phyloP scores from a whole-genome alignment of 2,113 vertebrate genomes.

The Peromyscus maniculatus region DNA sequence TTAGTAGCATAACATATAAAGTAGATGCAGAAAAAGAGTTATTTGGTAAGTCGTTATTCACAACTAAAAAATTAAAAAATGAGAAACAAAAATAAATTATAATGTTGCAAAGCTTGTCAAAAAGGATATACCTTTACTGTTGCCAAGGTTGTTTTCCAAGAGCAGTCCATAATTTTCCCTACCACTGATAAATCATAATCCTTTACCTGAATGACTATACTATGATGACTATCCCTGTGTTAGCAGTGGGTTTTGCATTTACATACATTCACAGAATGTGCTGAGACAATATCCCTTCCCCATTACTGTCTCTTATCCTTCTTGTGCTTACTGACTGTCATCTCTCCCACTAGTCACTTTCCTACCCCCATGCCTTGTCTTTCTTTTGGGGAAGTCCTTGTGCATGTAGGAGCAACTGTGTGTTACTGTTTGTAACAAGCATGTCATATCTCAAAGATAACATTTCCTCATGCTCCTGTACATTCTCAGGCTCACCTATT shows the following conservation, averaged over 20 bases:
- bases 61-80: not conserved
- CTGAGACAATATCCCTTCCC: not conserved
- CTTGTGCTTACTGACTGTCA: not conserved
- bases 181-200: not conserved
- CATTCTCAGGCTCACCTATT: not conserved
- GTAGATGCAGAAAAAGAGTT: not conserved
- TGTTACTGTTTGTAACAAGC: not conserved
- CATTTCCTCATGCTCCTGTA: not conserved
- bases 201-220: not conserved
- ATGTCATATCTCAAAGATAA: not conserved
- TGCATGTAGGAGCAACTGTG: too few relatives aligned
- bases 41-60: not conserved
- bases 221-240: not conserved
- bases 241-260: not conserved
- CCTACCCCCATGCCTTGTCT: not conserved
- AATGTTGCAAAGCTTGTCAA: not conserved
- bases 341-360: not conserved
- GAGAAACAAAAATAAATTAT: not conserved
- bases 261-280: not conserved
- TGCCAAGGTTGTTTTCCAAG: not conserved
- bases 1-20: not conserved
- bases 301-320: not conserved
- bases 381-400: not conserved
- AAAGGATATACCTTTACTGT: not conserved
- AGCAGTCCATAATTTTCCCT: not conserved